Evolutionary conservation across 2,888 invertebrate genomes (phyloP), one percentile per base, ranked within the genome.

Genomic region (Cryptocephalus moraei): DNA sequence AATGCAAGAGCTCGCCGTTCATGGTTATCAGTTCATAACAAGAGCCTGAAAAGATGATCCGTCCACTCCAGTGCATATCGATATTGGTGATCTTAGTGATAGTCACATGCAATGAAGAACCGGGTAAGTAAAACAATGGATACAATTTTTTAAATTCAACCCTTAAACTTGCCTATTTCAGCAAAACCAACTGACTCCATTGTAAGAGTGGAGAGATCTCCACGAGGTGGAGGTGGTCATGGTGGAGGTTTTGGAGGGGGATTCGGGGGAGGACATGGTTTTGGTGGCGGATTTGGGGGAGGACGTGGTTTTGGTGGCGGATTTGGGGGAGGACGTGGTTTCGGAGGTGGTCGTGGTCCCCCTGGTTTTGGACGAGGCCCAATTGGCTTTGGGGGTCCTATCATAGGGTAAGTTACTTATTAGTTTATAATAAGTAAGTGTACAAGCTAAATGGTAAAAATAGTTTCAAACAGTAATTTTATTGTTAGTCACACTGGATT

Each of bases 311-410:
- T 22, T 41, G 41, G 41, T 4, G 39, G 39, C 8, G 46, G 41
- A 2, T 33, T 40, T n/a, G 49, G 47, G 4, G 45, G 43, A n/a
- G 33, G 40, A 10, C 43, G 50, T 36, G 51, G 51, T 9, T 50
- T 50, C 32, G 50, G 50, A 12, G 46, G 48, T 31, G 42, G 14
- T 2, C 41, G 10, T 22, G 49, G 46, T 2, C 32, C 42, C 9
- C 38, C 39, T 8, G 48, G 45, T 11, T 45, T 41, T 38, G 45
- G 48, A 34, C 11, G 31, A 10, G 32, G 10, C 6, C 13, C 12
- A 39, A 45, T 42, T 13, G 44, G 47, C 11, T 47, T 47, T 31
- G 48, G 48, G 34, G 48, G 45, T 9, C 31, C 14, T 39, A 41
- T 48, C 2, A 22, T 22, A 22, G 22, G 22, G 22, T 22, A 22